phyloP scores from a whole-genome alignment of 2,113 vertebrate species.

The Eira barbara region DNA sequence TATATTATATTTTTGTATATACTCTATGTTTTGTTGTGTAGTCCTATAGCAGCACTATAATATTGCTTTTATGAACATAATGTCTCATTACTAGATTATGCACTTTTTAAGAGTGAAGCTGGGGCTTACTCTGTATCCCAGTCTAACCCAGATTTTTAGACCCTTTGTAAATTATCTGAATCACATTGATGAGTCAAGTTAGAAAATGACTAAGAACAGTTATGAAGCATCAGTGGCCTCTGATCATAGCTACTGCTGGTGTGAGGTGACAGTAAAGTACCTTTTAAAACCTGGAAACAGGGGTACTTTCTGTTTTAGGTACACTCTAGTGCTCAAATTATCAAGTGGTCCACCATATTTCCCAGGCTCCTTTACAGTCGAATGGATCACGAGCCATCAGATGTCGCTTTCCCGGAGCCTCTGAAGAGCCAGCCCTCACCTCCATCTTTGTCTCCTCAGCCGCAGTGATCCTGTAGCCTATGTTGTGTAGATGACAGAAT shows the following conservation, averaged over 20 bases:
- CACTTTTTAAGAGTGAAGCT: background rate
- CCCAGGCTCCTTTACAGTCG: background rate
- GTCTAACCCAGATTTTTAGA: background rate
- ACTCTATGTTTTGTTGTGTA: background rate
- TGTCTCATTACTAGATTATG: background rate
- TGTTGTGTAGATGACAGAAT: background rate
- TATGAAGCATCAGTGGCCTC: background rate
- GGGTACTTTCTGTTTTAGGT: background rate
- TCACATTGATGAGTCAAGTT: background rate
- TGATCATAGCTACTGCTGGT: background rate
- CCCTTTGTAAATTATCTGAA: background rate
- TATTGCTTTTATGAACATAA: background rate
- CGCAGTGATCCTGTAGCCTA: background rate
- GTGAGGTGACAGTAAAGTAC: background rate
- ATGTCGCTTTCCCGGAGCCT: background rate
- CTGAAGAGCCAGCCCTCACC: background rate
- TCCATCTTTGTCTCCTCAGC: background rate
- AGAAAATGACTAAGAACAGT: background rate
- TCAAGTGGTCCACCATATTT: background rate
- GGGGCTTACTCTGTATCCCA: background rate
- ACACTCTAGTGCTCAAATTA: background rate
- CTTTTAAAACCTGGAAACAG: background rate
- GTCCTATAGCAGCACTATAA: background rate
- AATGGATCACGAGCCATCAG: background rate
- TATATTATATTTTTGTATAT: background rate